Conservation (phyloP, 2,797 vertebrate genomes). For the Garrulus glandarius region DNA sequence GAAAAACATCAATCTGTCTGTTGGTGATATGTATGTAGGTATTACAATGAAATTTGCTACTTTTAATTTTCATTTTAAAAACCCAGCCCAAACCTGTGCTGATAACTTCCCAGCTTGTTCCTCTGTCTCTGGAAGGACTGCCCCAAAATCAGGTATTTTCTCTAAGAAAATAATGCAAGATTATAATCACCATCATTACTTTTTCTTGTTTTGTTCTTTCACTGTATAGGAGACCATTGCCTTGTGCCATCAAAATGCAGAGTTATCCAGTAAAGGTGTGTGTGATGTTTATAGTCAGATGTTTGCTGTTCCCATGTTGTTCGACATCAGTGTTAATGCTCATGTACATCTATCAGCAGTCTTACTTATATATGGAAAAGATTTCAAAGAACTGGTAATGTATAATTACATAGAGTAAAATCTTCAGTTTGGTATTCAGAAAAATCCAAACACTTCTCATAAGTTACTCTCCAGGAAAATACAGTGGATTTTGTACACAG, state of each 20-base stretch:
- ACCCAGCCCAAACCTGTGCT: not conserved
- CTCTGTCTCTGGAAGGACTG: not conserved
- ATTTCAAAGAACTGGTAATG: not conserved
- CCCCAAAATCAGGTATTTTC: not conserved
- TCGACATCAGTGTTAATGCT: not conserved
- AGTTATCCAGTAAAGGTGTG: not conserved
- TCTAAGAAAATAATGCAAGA: not conserved
- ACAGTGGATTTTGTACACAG: not conserved
- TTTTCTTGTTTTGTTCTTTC: not conserved
- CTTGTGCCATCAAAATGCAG: not conserved
- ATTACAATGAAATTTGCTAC: not conserved
- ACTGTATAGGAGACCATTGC: not conserved
- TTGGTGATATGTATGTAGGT: not conserved
- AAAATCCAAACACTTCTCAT: not conserved
- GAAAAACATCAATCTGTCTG: not conserved
- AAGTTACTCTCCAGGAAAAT: not conserved
- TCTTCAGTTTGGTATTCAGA: not conserved
- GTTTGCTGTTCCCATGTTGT: not conserved
- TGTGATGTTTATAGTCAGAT: not conserved
- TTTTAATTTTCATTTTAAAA: not conserved
- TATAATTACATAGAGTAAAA: not conserved
- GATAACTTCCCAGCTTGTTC: not conserved
- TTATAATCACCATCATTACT: not conserved
- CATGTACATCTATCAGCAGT: not conserved
- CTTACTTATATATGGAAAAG: not conserved